These are phyloP conservation scores for Enteromius viviparus DNA, from an alignment of 2,797 vertebrate genomes.

Conservation along the genomic window DNA sequence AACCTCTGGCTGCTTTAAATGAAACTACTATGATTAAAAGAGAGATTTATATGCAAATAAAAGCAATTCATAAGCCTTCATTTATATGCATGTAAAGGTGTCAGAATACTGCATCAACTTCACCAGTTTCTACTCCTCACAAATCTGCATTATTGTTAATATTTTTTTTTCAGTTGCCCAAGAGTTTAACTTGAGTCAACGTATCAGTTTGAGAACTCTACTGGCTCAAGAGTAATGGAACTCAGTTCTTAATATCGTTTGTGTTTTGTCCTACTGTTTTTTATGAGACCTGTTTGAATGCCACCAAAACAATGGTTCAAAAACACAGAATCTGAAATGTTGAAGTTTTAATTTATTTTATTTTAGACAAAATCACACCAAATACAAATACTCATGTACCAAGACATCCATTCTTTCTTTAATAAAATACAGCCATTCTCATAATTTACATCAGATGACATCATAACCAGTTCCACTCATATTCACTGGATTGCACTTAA, in stretches of 20 bases:
- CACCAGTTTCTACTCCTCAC: not conserved
- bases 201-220: not conserved
- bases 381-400: not conserved
- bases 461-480: not conserved
- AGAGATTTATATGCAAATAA: constrained; percentile 7
- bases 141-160: not conserved
- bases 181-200: not conserved
- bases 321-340: not conserved
- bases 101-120: not conserved
- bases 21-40: not conserved
- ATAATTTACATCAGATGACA: constrained; percentile 14
- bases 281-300: not conserved
- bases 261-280: not conserved
- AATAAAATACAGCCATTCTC: constrained; percentile 42
- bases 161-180: not conserved
- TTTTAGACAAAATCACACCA: constrained; percentile 9
- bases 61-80: not conserved
- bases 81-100: not conserved
- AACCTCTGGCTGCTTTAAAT: not conserved
- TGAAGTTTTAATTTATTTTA: constrained; percentile 10
- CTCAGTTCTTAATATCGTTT: not conserved
- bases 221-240: not conserved
- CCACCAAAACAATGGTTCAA: not conserved
- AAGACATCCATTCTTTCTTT: constrained; percentile 9
- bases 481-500: constrained; percentile 36